A percentile compares a stretch with the other conserved stretches of the same genome.
These are phyloP conservation scores for Amorpha juglandis DNA, from an alignment of 2,888 invertebrate species.

Conservation along the genomic window DNA sequence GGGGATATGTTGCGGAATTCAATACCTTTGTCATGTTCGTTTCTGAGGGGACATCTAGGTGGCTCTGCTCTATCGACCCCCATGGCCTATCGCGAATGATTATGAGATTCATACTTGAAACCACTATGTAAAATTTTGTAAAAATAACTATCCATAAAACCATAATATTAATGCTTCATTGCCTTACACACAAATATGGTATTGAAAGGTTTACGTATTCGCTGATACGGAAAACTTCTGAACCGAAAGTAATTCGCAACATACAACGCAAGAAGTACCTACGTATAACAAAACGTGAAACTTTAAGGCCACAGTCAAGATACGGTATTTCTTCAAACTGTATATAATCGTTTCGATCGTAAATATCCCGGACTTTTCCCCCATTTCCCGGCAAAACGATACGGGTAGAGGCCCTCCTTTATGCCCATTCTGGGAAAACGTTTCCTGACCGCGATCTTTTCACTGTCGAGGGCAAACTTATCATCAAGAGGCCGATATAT, in stretches of 20 bases:
- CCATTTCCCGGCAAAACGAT: constrained; percentile 44
- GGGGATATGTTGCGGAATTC: too few species aligned
- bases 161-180: not conserved
- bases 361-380: constrained; percentile 43
- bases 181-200: not conserved
- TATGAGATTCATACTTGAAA: too few species aligned
- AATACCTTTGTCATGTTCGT: too few species aligned
- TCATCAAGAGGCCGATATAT: constrained; percentile 31
- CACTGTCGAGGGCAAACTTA: constrained; percentile 39
- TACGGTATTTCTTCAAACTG: constrained; percentile 26
- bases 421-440: constrained; percentile 40
- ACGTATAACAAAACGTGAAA: constrained; percentile 27
- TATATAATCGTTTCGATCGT: constrained; percentile 41
- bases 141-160: not conserved
- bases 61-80: too few species aligned
- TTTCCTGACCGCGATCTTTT: constrained; percentile 51
- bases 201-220: not conserved
- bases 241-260: constrained; percentile 17
- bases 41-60: too few species aligned
- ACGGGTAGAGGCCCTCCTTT: constrained; percentile 39
- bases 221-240: not conserved
- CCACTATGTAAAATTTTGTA: too few species aligned
- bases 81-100: too few species aligned
- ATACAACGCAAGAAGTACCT: constrained; percentile 18
- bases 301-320: constrained; percentile 21